Evolutionary conservation across 2,888 invertebrate genomes (phyloP).

Genomic region (Caradrina kadenii): DNA sequence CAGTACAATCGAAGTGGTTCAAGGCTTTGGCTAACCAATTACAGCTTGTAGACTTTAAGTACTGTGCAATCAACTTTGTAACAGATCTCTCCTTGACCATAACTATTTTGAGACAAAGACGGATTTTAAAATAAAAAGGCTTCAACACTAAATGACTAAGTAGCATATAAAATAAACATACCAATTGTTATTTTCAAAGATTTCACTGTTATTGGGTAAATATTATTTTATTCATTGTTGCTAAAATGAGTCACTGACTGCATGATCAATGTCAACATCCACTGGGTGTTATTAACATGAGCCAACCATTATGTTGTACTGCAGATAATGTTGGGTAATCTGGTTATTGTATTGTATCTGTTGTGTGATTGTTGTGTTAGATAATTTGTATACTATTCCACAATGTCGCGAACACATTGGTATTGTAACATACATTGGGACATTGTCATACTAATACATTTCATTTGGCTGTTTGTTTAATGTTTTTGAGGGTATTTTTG

Average conservation of each 20-base stretch:
- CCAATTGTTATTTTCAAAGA: constrained; percentile 10
- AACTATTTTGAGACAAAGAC: background rate
- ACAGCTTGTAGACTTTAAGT: constrained; percentile 26
- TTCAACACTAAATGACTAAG: constrained; percentile 10
- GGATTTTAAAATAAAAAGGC: background rate
- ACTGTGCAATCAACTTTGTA: constrained; percentile 15
- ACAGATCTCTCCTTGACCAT: constrained; percentile 3
- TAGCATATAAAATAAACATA: background rate
- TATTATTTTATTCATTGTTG: constrained; percentile 5
- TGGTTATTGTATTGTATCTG: constrained; percentile 1
- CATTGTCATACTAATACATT: constrained; percentile 49
- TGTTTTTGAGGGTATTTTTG: constrained; percentile 53
- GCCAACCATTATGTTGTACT: constrained; percentile 2
- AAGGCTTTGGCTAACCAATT: constrained; percentile 33
- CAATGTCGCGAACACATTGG: constrained; percentile 9
- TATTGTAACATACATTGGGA: constrained; percentile 35
- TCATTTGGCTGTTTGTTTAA: constrained; percentile 56
- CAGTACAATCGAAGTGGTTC: constrained; percentile 25
- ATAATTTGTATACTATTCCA: background rate
- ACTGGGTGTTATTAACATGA: constrained; percentile 1
- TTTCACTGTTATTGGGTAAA: constrained; percentile 8
- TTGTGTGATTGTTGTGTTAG: constrained; percentile 4
- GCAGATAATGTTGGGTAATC: background rate
- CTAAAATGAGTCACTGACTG: constrained; percentile 12
- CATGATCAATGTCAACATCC: constrained; percentile 13